Evolutionary conservation across 2,797 vertebrate species (phyloP).

Genomic region (Tragelaphus oryx): DNA sequence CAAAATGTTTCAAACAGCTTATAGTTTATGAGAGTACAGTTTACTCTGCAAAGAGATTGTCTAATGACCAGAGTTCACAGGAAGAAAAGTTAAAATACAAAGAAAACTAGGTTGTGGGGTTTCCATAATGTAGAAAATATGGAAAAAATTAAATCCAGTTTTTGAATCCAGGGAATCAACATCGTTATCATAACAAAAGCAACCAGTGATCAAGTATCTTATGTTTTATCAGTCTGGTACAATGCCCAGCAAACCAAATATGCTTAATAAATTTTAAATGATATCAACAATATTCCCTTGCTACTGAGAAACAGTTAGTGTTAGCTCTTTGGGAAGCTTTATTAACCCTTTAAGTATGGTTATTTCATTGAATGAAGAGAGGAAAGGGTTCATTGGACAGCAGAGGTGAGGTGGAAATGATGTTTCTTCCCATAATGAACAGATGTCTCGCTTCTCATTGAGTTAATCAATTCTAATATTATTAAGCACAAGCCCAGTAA

Average conservation of each 20-base stretch:
- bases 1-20: slow-evolving; percentile 28
- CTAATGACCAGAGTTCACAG: background rate
- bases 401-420: background rate
- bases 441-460: slow-evolving; percentile 54
- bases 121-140: slow-evolving; percentile 40
- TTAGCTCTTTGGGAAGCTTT: background rate
- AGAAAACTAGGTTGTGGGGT: background rate
- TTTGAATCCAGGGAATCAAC: slow-evolving; percentile 40
- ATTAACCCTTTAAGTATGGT: slow-evolving; percentile 54
- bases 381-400: background rate
- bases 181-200: slow-evolving; percentile 37
- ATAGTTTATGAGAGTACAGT: background rate
- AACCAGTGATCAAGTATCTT: slow-evolving; percentile 21
- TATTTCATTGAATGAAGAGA: background rate
- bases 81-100: slow-evolving; percentile 23
- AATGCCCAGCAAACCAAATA: slow-evolving; percentile 44
- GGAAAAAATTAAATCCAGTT: slow-evolving; percentile 31
- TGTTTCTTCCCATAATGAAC: background rate
- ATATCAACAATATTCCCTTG: background rate
- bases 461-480: slow-evolving; percentile 66
- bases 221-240: slow-evolving; percentile 34
- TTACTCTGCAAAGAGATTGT: slow-evolving; percentile 17
- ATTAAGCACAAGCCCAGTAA: slow-evolving; percentile 62
- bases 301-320: background rate
- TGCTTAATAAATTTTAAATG: slow-evolving; percentile 50